These are phyloP conservation scores for Apteryx owenii DNA, from an alignment of 2,113 vertebrate species.

Conservation along the genomic window DNA sequence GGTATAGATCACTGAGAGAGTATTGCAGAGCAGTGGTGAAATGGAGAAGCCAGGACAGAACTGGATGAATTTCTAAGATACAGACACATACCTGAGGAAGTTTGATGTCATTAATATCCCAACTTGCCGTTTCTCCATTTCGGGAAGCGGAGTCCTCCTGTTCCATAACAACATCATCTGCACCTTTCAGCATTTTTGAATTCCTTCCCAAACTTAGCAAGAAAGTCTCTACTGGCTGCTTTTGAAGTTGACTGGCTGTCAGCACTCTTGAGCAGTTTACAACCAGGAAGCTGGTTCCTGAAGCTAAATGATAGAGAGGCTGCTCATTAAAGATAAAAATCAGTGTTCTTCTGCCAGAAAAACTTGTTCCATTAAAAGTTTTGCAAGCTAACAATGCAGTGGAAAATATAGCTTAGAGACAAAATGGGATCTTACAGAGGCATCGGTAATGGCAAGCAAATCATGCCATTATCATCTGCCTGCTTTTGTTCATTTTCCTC, in stretches of 20 bases:
- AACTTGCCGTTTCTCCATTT: slow-evolving; percentile 61
- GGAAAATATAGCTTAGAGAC: slow-evolving; percentile 55
- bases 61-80: neutral
- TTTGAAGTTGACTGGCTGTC: slow-evolving; percentile 35
- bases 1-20: neutral
- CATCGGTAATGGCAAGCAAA: neutral
- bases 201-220: neutral
- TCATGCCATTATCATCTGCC: neutral
- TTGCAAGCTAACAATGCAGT: slow-evolving; percentile 60
- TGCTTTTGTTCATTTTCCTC: neutral
- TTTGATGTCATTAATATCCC: slow-evolving; percentile 86
- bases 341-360: slow-evolving; percentile 70
- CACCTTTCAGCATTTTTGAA: slow-evolving; percentile 12
- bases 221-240: slow-evolving; percentile 5
- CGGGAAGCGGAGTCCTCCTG: slow-evolving; percentile 31
- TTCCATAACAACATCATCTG: slow-evolving; percentile 29
- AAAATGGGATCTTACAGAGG: neutral
- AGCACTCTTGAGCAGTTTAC: slow-evolving; percentile 40
- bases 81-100: slow-evolving; percentile 80
- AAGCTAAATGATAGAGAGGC: slow-evolving; percentile 59
- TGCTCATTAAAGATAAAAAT: slow-evolving; percentile 74
- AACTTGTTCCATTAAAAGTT: slow-evolving; percentile 73
- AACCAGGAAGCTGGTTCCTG: slow-evolving; percentile 71
- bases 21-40: neutral
- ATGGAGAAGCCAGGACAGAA: neutral